Evolutionary conservation across 1,140 invertebrate species (phyloP).

Genomic region (Bombus haemorrhoidalis): DNA sequence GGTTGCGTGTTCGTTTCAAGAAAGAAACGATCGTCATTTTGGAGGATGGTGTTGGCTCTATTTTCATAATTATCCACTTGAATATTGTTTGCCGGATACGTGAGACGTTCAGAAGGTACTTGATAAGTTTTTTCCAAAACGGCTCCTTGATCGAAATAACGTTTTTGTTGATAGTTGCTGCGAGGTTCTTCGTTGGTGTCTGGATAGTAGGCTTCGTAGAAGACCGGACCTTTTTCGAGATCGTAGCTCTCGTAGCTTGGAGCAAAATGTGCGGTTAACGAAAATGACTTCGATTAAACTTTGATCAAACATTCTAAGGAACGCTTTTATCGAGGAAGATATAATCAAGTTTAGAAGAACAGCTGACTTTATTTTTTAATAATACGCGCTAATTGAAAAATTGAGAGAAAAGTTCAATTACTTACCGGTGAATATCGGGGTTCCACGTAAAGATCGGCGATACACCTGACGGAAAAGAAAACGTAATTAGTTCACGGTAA

Average conservation of each 20-base stretch:
- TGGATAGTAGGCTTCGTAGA: slow-evolving; percentile 76
- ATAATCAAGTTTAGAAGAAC: neutral
- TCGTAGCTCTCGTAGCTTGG: slow-evolving; percentile 64
- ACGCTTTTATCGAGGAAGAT: neutral
- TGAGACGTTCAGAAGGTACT: slow-evolving; percentile 42
- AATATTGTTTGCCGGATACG: slow-evolving; percentile 2
- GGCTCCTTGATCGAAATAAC: slow-evolving; percentile 45
- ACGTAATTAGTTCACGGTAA: neutral
- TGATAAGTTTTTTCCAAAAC: slow-evolving; percentile 67
- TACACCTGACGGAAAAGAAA: neutral
- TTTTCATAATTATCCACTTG: neutral
- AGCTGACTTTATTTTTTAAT: neutral
- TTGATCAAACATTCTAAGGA: neutral
- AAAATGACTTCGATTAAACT: neutral
- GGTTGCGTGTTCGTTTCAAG: neutral
- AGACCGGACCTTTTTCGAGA: slow-evolving; percentile 67
- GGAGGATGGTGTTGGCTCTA: neutral
- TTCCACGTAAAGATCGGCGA: slow-evolving; percentile 26
- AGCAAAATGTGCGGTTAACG: neutral
- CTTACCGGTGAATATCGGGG: slow-evolving; percentile 31
- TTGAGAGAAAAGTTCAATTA: neutral
- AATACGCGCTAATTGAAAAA: no score
- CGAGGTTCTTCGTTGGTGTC: slow-evolving; percentile 42
- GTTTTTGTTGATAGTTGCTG: slow-evolving; percentile 49
- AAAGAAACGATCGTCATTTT: neutral